These are phyloP conservation scores for Naso thynnoides DNA, from an alignment of 2,797 vertebrate genomes.

Conservation along the genomic window DNA sequence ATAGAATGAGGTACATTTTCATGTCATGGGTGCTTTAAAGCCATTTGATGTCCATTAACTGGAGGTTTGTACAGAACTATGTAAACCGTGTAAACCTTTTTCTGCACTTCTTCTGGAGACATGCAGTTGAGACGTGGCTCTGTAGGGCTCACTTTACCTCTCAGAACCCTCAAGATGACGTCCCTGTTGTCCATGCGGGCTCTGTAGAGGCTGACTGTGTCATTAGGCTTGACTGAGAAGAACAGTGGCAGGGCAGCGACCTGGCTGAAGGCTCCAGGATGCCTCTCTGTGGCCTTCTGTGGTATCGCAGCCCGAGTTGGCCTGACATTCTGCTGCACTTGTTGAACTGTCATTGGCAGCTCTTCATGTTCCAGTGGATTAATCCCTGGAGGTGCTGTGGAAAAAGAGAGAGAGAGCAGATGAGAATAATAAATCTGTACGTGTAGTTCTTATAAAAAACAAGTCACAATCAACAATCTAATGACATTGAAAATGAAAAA, in stretches of 20 bases:
- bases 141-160: slow-evolving; percentile 59
- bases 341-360: slow-evolving; percentile 74
- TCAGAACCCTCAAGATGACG: slow-evolving; percentile 78
- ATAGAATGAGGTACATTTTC: no score
- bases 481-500: not conserved
- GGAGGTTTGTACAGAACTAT: no score
- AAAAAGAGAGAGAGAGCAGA: not conserved
- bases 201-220: slow-evolving; percentile 61
- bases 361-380: slow-evolving; percentile 83
- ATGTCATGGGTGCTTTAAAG: no score
- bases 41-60: no score
- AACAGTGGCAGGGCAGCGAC: slow-evolving; percentile 62
- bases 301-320: slow-evolving; percentile 36
- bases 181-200: slow-evolving; percentile 74
- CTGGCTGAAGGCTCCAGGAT: slow-evolving; percentile 61
- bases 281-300: slow-evolving; percentile 55
- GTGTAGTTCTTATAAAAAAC: not conserved
- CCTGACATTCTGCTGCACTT: slow-evolving; percentile 15
- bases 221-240: slow-evolving; percentile 54
- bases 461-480: not conserved
- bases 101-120: not conserved
- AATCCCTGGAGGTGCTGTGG: slow-evolving; percentile 79
- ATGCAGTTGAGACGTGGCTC: not conserved
- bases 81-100: no score
- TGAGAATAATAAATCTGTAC: not conserved